These are phyloP conservation scores for Pyrrhura leucotis DNA, from an alignment of 2,797 vertebrate species.

Conservation along the genomic window DNA sequence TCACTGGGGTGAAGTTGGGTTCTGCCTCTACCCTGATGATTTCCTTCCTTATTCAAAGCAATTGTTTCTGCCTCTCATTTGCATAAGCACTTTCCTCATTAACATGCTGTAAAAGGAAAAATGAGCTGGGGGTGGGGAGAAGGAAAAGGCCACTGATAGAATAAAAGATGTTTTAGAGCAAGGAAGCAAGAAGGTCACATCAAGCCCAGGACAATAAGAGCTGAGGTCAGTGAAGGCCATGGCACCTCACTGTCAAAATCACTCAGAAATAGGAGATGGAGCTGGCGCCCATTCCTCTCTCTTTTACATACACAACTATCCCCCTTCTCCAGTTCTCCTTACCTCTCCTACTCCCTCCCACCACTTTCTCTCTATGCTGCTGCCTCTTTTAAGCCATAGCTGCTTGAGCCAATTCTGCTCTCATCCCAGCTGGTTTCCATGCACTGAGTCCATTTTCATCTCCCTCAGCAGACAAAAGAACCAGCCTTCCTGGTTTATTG, in stretches of 20 bases:
- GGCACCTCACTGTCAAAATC: neutral
- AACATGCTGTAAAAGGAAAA: conserved; percentile 64
- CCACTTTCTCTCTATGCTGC: neutral
- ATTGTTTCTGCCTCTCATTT: conserved; percentile 65
- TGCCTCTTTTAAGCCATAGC: neutral
- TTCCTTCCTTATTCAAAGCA: conserved; percentile 28
- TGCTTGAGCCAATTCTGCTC: neutral
- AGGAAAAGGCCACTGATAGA: conserved; percentile 38
- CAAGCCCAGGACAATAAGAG: conserved; percentile 37
- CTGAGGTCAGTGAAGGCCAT: conserved; percentile 25
- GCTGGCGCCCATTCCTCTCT: neutral
- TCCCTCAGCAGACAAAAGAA: neutral
- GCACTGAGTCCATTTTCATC: neutral
- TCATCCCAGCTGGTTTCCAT: neutral
- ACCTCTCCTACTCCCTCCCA: neutral
- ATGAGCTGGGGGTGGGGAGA: conserved; percentile 2
- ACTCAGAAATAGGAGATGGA: conserved; percentile 36
- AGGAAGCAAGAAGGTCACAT: conserved; percentile 48
- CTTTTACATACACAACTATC: neutral
- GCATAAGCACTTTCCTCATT: conserved; percentile 69
- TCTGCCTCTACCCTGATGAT: conserved; percentile 24
- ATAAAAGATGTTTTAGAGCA: conserved; percentile 49
- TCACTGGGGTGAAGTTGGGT: neutral
- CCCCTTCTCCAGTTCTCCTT: neutral
- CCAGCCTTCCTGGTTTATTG: neutral